phyloP scores from a whole-genome alignment of 1,140 invertebrate species.

The Campoletis sonorensis region DNA sequence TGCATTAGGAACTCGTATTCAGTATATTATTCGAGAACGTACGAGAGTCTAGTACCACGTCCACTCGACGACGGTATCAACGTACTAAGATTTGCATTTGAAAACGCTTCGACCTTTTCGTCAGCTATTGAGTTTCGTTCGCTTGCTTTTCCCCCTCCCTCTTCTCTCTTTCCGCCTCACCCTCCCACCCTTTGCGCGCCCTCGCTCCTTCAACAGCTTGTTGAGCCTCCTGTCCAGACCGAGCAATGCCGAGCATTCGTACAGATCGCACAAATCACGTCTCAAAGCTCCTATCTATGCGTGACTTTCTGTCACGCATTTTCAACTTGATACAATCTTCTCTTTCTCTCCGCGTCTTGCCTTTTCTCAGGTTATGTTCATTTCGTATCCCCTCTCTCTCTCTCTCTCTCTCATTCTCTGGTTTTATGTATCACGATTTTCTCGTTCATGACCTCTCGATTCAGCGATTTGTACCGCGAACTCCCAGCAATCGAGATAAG shows the following conservation, averaged over 20 bases:
- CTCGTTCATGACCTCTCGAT: too few relatives aligned
- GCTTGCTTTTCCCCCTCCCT: too few relatives aligned
- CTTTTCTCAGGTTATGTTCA: too few relatives aligned
- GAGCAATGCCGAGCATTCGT: too few relatives aligned
- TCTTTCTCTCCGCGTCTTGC: not conserved
- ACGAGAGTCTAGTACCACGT: not conserved
- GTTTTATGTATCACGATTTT: too few relatives aligned
- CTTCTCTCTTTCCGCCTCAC: too few relatives aligned
- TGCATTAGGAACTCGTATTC: not conserved
- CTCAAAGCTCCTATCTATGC: not conserved
- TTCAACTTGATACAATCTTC: conserved; percentile 14
- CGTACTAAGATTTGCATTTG: conserved; percentile 4
- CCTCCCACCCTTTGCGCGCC: not conserved
- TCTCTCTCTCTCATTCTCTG: too few relatives aligned
- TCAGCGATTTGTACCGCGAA: too few relatives aligned
- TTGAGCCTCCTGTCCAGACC: not conserved
- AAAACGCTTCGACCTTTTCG: conserved; percentile 10
- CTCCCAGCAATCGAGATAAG: too few relatives aligned
- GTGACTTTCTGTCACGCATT: conserved; percentile 15
- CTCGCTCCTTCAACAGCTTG: not conserved
- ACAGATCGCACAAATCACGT: not conserved
- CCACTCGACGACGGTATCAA: not conserved
- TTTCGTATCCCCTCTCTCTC: too few relatives aligned
- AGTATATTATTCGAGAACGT: not conserved
- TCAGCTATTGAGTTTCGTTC: not conserved